Evolutionary conservation across 2,888 invertebrate genomes (phyloP).

Genomic region (Zhengitettix transpicula): DNA sequence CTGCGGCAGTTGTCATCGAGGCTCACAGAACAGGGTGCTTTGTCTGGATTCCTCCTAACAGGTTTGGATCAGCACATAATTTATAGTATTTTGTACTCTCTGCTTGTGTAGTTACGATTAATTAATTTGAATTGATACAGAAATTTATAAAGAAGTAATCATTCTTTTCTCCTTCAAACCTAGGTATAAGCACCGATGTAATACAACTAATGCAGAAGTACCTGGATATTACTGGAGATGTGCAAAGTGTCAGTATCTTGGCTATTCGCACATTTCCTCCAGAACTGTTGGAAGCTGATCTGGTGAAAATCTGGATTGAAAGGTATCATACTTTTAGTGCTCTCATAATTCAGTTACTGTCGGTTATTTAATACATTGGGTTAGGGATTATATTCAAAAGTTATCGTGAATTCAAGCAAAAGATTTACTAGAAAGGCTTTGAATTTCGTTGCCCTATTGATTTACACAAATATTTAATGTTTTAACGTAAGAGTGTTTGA

Average conservation of each 20-base stretch:
- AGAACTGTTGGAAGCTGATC: conserved; percentile 40
- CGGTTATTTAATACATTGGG: too few relatives aligned
- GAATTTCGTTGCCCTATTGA: too few relatives aligned
- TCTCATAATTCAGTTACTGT: too few relatives aligned
- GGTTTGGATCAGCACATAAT: conserved; percentile 26
- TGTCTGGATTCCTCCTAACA: conserved; percentile 72
- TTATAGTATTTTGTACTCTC: not conserved
- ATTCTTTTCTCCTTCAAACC: conserved; percentile 18
- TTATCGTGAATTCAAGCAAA: too few relatives aligned
- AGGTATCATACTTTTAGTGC: conserved; percentile 28
- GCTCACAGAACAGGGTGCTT: conserved; percentile 58
- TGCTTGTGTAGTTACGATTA: not conserved
- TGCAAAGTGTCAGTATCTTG: conserved; percentile 76
- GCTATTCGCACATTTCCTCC: conserved; percentile 59
- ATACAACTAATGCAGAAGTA: conserved; percentile 70
- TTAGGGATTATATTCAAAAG: too few relatives aligned
- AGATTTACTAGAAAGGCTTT: too few relatives aligned
- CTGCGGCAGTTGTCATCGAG: conserved; percentile 50
- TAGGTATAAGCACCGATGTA: conserved; percentile 53
- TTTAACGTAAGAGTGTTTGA: too few relatives aligned
- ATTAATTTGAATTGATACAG: not conserved
- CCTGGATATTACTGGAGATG: conserved; percentile 72
- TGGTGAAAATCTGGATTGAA: conserved; percentile 39
- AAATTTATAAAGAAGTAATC: not conserved
- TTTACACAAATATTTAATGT: too few relatives aligned